Base-by-base conservation (phyloP, 2,888 invertebrate species). In the Cosmia pyralina region DNA sequence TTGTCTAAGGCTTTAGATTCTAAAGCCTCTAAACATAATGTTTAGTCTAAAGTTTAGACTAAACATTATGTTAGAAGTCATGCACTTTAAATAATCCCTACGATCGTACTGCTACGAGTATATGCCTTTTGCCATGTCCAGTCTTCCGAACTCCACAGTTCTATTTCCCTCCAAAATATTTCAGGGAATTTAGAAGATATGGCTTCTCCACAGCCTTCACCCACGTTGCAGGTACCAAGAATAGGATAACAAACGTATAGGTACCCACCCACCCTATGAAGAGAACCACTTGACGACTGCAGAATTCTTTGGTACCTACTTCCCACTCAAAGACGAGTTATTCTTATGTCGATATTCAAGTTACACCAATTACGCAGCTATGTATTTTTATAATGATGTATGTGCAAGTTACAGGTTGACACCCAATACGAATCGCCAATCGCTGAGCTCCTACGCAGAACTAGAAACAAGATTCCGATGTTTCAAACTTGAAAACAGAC, bases 341-440 rank as follows among this genome's bases (percentile, higher is more conserved):
- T 48, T 59, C 10, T 65, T 41, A 41, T 19, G 28, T 50, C 38
- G 7, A 13, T 52, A 66, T 48, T 50, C 48, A 22, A 75, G 13
- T 62, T 69, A 28, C 55, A 55, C 17, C 17, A 77, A 69, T 58
- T 46, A 53, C 3, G 44, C 6, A 63, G 8, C 1, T 13, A 13
- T n/a, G 19, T 62, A 41, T n/a, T 62, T 69, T 4, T 41, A 4
- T 48, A 34, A 13, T 41, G 11, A 15, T 19, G 8, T 3, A 41
- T 28, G 17, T 38, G 50, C 5, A 46, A 15, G 22, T 71, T 52
- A 38, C 46, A 15, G 34, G 19, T 15, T 19, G 22, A 55, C 19
- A 60, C 44, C 15, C 4, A 44, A 44, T 2, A 63, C 34, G 34
- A 44, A 44, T 22, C 7, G 13, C 19, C 48, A 28, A 41, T 13